Conservation (phyloP, 2,888 invertebrate species). For the Athalia rosae region DNA sequence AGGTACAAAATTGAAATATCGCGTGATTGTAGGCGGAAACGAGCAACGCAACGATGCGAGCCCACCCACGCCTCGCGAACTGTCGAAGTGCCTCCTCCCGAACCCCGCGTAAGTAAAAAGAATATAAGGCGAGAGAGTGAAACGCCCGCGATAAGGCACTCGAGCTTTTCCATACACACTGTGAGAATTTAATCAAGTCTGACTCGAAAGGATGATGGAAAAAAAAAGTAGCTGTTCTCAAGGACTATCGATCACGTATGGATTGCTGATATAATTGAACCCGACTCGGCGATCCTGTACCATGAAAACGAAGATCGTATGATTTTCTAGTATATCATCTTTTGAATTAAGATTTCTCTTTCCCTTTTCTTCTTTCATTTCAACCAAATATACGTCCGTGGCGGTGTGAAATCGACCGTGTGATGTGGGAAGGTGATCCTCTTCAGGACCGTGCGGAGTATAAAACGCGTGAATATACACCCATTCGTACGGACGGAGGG, state of each 20-base stretch:
- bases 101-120: background rate
- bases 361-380: too few species aligned
- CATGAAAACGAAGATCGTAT: background rate
- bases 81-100: too few species aligned
- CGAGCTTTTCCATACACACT: background rate
- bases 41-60: too few species aligned
- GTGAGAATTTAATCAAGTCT: constrained; percentile 21
- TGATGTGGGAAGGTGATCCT: too few species aligned
- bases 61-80: too few species aligned
- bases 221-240: background rate
- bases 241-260: background rate
- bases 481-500: background rate
- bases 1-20: constrained; percentile 30
- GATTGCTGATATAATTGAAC: background rate
- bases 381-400: too few species aligned
- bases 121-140: background rate
- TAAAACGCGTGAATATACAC: background rate
- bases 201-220: background rate
- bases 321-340: too few species aligned
- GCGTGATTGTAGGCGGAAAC: constrained; percentile 17
- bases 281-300: background rate
- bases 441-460: background rate
- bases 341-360: too few species aligned
- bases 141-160: background rate
- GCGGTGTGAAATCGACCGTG: too few species aligned